A percentile compares a stretch with the other conserved stretches of the same genome.
Conservation (phyloP, 2,888 invertebrate species). For the Abscondita cerata region DNA sequence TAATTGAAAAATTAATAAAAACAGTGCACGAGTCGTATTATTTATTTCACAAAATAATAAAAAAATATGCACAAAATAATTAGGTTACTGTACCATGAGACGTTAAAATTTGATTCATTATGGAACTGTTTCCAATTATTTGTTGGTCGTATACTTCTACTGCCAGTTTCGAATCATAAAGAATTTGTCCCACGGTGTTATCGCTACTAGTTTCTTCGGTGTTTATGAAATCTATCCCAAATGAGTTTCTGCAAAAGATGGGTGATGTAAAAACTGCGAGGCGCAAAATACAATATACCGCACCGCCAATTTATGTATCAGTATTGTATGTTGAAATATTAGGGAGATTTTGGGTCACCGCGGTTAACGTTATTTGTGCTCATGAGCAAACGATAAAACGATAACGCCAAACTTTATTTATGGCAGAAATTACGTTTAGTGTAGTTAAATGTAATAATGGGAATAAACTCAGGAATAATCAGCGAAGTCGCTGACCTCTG, state of each 20-base stretch:
- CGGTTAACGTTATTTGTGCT: too few relatives aligned
- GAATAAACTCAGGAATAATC: too few relatives aligned
- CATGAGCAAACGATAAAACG: too few relatives aligned
- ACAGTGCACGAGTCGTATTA: not conserved
- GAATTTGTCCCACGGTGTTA: constrained; percentile 13
- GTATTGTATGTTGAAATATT: too few relatives aligned
- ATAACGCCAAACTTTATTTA: too few relatives aligned
- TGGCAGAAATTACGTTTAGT: too few relatives aligned
- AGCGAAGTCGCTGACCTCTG: too few relatives aligned
- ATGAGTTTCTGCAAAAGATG: constrained; percentile 20
- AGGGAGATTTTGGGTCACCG: too few relatives aligned
- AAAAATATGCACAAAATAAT: not conserved
- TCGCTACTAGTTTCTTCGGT: not conserved
- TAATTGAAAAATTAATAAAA: constrained; percentile 1
- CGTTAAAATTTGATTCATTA: constrained; percentile 13
- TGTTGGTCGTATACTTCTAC: constrained; percentile 6
- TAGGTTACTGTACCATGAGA: constrained; percentile 21
- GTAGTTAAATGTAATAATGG: too few relatives aligned
- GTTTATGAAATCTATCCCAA: constrained; percentile 16
- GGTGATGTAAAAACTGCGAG: too few relatives aligned
- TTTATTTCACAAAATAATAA: not conserved
- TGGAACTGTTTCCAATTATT: not conserved
- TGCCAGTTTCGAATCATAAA: constrained; percentile 12
- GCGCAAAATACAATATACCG: too few relatives aligned
- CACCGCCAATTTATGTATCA: too few relatives aligned